Evolutionary conservation across 2,888 invertebrate species (phyloP).

Genomic region (Perithous albicinctus): DNA sequence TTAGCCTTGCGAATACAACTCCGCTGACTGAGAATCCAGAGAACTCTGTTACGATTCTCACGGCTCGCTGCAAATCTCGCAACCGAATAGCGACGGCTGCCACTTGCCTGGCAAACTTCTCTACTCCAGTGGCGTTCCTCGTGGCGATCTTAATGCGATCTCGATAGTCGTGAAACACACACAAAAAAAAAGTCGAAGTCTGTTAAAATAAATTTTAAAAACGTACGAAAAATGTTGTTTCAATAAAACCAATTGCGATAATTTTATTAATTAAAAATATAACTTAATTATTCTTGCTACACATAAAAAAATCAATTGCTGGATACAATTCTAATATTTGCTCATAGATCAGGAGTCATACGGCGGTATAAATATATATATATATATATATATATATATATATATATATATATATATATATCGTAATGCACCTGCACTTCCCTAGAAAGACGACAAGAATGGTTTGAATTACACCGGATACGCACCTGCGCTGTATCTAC

Average conservation of each 20-base stretch:
- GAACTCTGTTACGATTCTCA: slow-evolving; percentile 76
- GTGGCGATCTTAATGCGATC: slow-evolving; percentile 75
- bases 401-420: no score
- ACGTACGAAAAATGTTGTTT: background rate
- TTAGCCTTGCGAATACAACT: slow-evolving; percentile 8
- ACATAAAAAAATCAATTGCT: no score
- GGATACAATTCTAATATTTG: no score
- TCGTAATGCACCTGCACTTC: slow-evolving; percentile 60
- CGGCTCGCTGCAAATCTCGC: slow-evolving; percentile 71
- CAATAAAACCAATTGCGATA: background rate
- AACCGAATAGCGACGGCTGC: slow-evolving; percentile 57
- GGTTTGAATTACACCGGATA: slow-evolving; percentile 72
- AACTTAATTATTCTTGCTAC: no score
- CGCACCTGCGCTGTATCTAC: slow-evolving; percentile 71
- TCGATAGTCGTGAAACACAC: slow-evolving; percentile 71
- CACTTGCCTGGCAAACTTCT: slow-evolving; percentile 48
- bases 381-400: no score
- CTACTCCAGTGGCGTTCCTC: slow-evolving; percentile 61
- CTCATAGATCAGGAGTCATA: no score
- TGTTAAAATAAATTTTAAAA: background rate
- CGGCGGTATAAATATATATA: no score
- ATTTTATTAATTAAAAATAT: no score
- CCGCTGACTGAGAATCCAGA: slow-evolving; percentile 40
- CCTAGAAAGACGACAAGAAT: slow-evolving; percentile 40
- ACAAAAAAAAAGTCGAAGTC: background rate